Evolutionary conservation across 2,797 vertebrate species (phyloP).

Genomic region (Buphagus erythrorhynchus): DNA sequence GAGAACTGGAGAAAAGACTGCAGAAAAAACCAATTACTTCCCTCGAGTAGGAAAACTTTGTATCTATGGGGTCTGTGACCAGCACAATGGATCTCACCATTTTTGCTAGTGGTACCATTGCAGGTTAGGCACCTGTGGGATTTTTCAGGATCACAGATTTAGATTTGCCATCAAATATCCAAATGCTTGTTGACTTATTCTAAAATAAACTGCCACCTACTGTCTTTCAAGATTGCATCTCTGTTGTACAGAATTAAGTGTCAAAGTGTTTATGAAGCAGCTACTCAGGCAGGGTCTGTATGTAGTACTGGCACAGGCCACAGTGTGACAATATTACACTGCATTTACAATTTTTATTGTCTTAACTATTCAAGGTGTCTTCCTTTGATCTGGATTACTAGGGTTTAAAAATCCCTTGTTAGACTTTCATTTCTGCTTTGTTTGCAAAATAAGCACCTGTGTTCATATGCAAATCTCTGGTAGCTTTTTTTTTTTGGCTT

Average conservation of each 20-base stretch:
- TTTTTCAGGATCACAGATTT: background rate
- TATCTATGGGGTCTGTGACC: background rate
- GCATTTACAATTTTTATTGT: background rate
- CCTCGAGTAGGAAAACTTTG: background rate
- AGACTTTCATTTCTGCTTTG: slow-evolving; percentile 3
- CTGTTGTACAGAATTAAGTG: background rate
- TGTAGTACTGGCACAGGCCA: slow-evolving; percentile 24
- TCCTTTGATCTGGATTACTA: slow-evolving; percentile 33
- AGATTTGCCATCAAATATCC: background rate
- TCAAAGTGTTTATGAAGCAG: background rate
- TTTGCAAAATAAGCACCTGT: slow-evolving; percentile 34
- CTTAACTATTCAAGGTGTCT: background rate
- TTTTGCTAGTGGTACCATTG: background rate
- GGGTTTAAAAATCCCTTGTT: slow-evolving; percentile 31
- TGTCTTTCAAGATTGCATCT: background rate
- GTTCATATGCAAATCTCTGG: background rate
- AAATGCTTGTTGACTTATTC: background rate
- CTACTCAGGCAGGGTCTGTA: background rate
- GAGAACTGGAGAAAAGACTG: background rate
- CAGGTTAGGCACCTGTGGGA: background rate
- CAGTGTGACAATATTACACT: background rate
- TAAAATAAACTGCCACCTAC: background rate
- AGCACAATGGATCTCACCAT: background rate
- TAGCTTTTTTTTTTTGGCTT: background rate
- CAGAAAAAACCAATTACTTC: background rate